Evolutionary conservation across 2,888 invertebrate genomes (phyloP).

Genomic region (Ariolimax columbianus): DNA sequence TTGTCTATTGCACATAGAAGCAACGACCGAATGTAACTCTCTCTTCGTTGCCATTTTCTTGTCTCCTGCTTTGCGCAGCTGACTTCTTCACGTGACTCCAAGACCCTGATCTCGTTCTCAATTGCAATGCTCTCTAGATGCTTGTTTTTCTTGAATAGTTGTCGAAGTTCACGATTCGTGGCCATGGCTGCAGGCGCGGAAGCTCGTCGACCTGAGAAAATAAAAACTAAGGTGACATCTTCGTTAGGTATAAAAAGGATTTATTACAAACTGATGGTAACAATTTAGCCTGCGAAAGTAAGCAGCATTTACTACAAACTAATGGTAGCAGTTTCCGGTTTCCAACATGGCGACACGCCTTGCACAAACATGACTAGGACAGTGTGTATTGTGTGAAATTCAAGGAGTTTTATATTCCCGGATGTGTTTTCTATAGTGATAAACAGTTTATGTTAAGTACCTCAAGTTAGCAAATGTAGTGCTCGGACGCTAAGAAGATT

Average conservation of each 20-base stretch:
- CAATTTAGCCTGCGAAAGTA: neutral
- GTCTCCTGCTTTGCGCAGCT: constrained; percentile 18
- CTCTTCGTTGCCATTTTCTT: constrained; percentile 35
- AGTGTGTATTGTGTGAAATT: no score
- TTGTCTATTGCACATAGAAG: constrained; percentile 28
- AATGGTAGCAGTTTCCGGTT: no score
- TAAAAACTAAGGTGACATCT: neutral
- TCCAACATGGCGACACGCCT: no score
- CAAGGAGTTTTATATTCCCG: no score
- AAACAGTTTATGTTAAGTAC: no score
- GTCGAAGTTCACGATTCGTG: constrained; percentile 21
- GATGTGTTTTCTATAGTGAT: no score
- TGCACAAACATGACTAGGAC: no score
- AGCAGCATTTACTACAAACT: no score
- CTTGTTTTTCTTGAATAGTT: constrained; percentile 24
- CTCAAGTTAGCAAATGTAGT: no score
- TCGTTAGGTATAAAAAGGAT: neutral
- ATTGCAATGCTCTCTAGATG: constrained; percentile 30
- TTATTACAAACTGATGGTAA: neutral
- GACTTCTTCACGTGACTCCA: constrained; percentile 30
- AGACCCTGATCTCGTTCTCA: constrained; percentile 19
- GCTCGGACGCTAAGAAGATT: no score
- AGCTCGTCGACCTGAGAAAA: neutral
- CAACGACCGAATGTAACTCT: constrained; percentile 47
- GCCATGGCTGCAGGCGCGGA: constrained; percentile 24